phyloP scores from a whole-genome alignment of 2,113 vertebrate genomes.

The Calidris pugnax region DNA sequence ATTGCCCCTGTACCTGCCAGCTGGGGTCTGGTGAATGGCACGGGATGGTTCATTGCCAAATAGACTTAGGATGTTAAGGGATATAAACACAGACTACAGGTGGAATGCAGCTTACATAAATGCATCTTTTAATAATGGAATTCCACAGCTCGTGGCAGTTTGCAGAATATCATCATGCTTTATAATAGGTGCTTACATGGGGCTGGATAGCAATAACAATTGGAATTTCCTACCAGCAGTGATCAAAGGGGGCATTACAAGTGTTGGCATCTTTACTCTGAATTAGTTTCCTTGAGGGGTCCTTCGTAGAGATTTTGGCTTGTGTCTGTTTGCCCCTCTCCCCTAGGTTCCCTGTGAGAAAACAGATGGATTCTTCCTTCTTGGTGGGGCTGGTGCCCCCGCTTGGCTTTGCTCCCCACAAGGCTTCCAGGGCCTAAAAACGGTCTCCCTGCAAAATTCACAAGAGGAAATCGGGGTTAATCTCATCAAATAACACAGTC shows the following conservation, averaged over 20 bases:
- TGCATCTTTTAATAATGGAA: not conserved
- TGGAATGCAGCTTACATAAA: not conserved
- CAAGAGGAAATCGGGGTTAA: not conserved
- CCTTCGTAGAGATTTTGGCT: not conserved
- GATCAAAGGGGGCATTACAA: not conserved
- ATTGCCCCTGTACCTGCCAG: not conserved
- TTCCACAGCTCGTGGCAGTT: not conserved
- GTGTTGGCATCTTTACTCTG: not conserved
- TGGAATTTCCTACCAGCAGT: constrained; percentile 5
- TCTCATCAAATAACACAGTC: not conserved
- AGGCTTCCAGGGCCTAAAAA: not conserved
- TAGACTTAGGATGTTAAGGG: not conserved
- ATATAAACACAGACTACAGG: not conserved
- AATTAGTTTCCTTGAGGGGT: not conserved
- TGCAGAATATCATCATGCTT: not conserved
- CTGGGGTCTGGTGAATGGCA: not conserved
- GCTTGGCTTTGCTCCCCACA: not conserved
- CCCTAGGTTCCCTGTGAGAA: not conserved
- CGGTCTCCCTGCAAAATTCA: not conserved
- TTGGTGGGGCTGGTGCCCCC: not conserved
- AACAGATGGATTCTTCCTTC: not conserved
- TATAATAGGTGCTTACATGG: not conserved
- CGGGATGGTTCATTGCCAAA: not conserved
- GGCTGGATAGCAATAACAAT: not conserved
- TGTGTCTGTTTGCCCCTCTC: not conserved